Base-by-base conservation (phyloP, 2,797 vertebrate species). In the Centroberyx gerrardi region DNA sequence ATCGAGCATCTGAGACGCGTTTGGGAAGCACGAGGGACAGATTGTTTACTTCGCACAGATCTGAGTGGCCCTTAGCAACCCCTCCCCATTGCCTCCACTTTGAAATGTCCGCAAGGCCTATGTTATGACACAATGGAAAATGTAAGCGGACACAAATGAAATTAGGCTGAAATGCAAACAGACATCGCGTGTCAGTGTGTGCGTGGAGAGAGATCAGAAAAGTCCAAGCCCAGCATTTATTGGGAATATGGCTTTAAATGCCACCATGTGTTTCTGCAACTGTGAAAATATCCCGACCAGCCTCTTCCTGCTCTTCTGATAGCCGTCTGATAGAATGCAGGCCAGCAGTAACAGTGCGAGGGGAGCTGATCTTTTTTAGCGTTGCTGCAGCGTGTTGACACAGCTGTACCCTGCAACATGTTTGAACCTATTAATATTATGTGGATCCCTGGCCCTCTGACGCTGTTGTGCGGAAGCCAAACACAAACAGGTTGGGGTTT, bases 181-280 rank as follows among this genome's bases (percentile, higher is more conserved):
- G 80, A 85, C 79, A 69, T 90, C n/a, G 90, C 64, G 71, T 92
- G 88, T 88, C 82, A 76, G 78, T 73, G 56, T 75, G 71, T 69
- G 78, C 8, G 55, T 78, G 74, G 31, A 49, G 28, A 60, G 61
- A 77, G 72, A 72, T 84, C 10, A 74, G 79, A 80, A 66, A 81
- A 78, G 62, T 36, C 78, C 78, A 49, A 83, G 78, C 65, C 63
- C 13, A 68, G 80, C 84, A 78, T 85, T 90, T 90, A 84, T 87
- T 90, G 74, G 72, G 89, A 92, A 91, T 78, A 83, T 81, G 74
- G 68, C 71, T 90, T 85, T 94, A 92, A 94, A 91, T 84, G 81
- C 78, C 84, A 76, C 82, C 91, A 93, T 92, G 89, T 93, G 92
- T 92, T 88, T 63, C 77, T 78, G 77, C 86, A 87, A 92, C 88